These are phyloP conservation scores for Neuroterus valhalla DNA, from an alignment of 1,140 invertebrate species.

Conservation along the genomic window DNA sequence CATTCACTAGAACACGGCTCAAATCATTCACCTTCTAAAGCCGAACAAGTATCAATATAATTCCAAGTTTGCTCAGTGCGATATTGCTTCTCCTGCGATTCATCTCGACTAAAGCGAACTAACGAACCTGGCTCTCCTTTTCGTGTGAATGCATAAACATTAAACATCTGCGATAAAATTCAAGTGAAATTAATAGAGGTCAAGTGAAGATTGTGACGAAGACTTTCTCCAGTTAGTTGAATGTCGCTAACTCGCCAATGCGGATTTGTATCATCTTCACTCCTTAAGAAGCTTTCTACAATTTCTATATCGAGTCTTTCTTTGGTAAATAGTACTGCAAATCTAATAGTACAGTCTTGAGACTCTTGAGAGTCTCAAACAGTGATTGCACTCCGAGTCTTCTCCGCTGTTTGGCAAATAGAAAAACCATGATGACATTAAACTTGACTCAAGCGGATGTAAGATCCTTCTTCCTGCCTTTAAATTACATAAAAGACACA, in stretches of 20 bases:
- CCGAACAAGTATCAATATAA: slow-evolving; percentile 2
- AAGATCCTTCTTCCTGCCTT: too few relatives aligned
- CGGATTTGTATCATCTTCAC: slow-evolving; percentile 26
- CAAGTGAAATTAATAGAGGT: slow-evolving; percentile 25
- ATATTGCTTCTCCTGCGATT: background rate
- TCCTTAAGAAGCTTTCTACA: slow-evolving; percentile 16
- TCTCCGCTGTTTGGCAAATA: background rate
- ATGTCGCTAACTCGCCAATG: slow-evolving; percentile 18
- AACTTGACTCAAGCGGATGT: background rate
- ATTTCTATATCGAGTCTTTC: background rate
- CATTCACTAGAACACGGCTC: background rate
- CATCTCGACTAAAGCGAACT: background rate
- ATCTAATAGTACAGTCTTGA: background rate
- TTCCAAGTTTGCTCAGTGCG: background rate
- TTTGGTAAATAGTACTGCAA: slow-evolving; percentile 6
- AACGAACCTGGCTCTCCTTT: background rate
- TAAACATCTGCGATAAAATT: background rate
- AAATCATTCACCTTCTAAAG: slow-evolving; percentile 3
- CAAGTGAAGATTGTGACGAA: background rate
- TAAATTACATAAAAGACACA: too few relatives aligned
- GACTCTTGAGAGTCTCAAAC: background rate
- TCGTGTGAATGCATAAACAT: background rate
- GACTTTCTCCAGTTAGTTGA: slow-evolving; percentile 24
- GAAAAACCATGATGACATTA: background rate
- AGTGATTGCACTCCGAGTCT: background rate